Percentiles rank a stretch among this genome's conserved stretches.
Conservation (phyloP, 37 sponge, comb jelly and placozoan species). For the Hormiphora californensis region DNA sequence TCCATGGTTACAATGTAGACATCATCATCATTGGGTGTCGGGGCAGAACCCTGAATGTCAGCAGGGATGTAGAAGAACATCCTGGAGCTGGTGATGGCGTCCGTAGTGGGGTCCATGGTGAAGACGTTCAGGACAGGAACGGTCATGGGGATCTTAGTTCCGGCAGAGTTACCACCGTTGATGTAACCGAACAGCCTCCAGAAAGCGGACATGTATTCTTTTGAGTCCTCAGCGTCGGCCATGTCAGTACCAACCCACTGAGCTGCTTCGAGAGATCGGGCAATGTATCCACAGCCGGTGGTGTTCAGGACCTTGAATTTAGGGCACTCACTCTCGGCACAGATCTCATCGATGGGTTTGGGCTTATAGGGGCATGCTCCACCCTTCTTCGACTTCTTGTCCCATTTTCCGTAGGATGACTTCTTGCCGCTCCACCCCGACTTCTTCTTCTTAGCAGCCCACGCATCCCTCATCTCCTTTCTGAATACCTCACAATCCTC, state of each 20-base stretch:
- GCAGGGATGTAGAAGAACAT: slow-evolving; percentile 36
- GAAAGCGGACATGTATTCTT: no score
- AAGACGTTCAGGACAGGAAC: not conserved
- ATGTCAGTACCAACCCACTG: not conserved
- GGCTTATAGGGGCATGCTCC: not conserved
- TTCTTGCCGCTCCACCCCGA: not conserved
- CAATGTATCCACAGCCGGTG: not conserved
- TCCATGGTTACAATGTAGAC: not conserved
- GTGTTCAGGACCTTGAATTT: not conserved
- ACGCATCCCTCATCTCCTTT: not conserved
- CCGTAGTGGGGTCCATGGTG: not conserved
- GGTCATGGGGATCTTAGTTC: not conserved
- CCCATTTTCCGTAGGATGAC: not conserved
- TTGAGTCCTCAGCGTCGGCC: no score
- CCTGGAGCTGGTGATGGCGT: not conserved
- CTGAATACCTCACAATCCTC: slow-evolving; percentile 15
- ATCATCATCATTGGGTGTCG: not conserved
- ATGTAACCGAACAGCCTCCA: slow-evolving; percentile 6
- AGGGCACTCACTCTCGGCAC: not conserved
- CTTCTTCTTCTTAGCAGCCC: not conserved
- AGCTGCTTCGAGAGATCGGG: not conserved
- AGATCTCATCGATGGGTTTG: not conserved
- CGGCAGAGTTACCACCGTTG: not conserved
- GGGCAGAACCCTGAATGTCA: not conserved
- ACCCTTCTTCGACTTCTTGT: not conserved